Percentiles rank a stretch among this genome's conserved stretches.
These are phyloP conservation scores for Ennomos fuscantarius DNA, from an alignment of 2,888 invertebrate genomes.

Conservation along the genomic window DNA sequence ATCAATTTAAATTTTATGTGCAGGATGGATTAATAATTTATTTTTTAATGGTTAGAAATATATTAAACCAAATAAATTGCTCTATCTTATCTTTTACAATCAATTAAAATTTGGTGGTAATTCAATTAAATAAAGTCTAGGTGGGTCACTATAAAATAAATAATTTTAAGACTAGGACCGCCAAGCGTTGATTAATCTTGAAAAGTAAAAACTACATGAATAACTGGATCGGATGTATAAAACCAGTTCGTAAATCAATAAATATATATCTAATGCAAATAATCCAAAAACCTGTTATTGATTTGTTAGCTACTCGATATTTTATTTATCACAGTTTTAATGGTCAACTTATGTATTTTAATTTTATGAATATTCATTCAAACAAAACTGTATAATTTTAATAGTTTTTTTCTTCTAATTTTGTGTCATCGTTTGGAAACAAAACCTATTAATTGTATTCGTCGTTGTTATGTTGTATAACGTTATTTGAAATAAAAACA, in stretches of 20 bases:
- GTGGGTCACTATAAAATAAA: background rate
- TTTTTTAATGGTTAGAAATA: background rate
- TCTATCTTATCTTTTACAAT: background rate
- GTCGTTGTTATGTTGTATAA: no score
- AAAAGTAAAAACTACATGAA: constrained; percentile 31
- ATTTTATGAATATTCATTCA: constrained; percentile 7
- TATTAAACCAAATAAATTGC: background rate
- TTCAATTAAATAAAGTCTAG: background rate
- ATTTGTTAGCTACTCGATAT: constrained; percentile 11
- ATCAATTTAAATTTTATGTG: no score
- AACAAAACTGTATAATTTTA: background rate
- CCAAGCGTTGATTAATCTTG: constrained; percentile 31
- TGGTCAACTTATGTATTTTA: constrained; percentile 8
- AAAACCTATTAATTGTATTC: no score
- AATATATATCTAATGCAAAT: constrained; percentile 49
- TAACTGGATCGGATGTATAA: constrained; percentile 50
- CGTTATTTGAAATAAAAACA: no score
- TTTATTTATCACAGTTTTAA: constrained; percentile 5
- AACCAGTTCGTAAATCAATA: constrained; percentile 53
- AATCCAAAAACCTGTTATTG: constrained; percentile 42
- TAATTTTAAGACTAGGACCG: constrained; percentile 21
- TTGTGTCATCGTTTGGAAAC: no score
- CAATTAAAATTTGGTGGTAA: background rate
- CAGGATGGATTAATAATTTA: no score
- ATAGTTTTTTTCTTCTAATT: no score